Base-by-base conservation (phyloP, 1,140 invertebrate genomes). In the Contarinia nasturtii region DNA sequence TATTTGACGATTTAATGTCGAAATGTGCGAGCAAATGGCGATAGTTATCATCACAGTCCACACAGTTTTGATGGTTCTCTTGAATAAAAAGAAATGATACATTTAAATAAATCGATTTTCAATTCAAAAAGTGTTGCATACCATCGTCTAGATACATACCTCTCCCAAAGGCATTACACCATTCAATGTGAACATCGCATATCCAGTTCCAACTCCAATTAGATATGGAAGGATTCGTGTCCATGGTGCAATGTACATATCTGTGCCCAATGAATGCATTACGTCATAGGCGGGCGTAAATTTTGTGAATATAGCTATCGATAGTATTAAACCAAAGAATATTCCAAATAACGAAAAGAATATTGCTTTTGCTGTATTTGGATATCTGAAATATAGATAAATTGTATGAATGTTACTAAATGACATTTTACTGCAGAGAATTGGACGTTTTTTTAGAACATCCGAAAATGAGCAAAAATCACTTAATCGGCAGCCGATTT, bases 221-320 rank as follows among this genome's bases (percentile, higher is more conserved):
- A 58, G 53, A 19, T 64, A 64, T 17, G 61, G 61, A 20, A 62
- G 42, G 1, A 62, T 47, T 1, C 61, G 56, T 1, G 63, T 59
- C 19, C 61, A 61, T 2, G 61, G 55, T 52, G 57, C 58, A 2
- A 55, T 64, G 19, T 64, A 64, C 41, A 64, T 54, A 5, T 56
- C 51, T 1, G 58, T 58, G n/a, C 55, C 57, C 0, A 57, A 58
- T 10, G 53, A 52, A 20, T 59, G 56, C 0, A 56, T 50, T 7
- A 58, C 45, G 34, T 64, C 61, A 22, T 62, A 61, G 2, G 60
- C 60, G 40, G 63, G 54, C 46, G 59, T 55, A 22, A 57, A 61
- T 12, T 56, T 54, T 12, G 40, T 43, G 11, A 48, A 53, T 14
- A 60, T 52, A 4, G 58, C 57, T 7, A 59, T 51, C 2, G 50